Evolutionary conservation across 2,888 invertebrate genomes (phyloP), one percentile per base, ranked within the genome.

Genomic region (Ochlodes sylvanus): DNA sequence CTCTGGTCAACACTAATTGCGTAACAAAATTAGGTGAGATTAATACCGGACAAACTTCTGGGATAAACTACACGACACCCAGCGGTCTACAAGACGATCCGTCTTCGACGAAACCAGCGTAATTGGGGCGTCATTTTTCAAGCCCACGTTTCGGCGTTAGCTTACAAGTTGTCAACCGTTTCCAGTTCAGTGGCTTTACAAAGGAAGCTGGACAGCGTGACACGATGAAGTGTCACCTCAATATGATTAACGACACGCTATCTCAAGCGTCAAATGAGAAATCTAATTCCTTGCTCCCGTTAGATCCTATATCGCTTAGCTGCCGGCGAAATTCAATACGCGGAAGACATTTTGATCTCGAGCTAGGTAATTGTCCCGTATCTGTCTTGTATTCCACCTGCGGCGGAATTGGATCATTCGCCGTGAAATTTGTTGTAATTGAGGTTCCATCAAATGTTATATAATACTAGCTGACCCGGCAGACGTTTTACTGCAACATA

Each of bases 241-340:
- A 78, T 72, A 86, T 92, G 91, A 92, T 85, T 87, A 86, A 91
- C 86, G 91, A 89, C 81, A 83, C 79, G 79, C 74, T 77, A 83
- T 81, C 83, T 80, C 83, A 78, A 78, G 81, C 86, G 86, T 84
- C 85, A 89, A 88, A 89, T 87, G 85, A 87, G 88, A 87, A 90
- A 90, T 89, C 87, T 87, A 90, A 91, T 92, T 90, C 86, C 86
- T 81, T 83, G 87, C 87, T 88, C 81, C 87, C 85, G 85, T 86
- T 86, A 81, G 75, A 79, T 76, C 76, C 78, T 73, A 72, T 75
- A 76, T 79, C 76, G 75, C 47, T 65, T 57, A 47, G 69, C 64
- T 63, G 55, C 62, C 68, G 69, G 65, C 68, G 67, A 57, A 68
- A 68, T 66, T 19, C 65, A 63, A 62, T 61, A 55, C 68, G 44